Base-by-base conservation (phyloP, 2,888 invertebrate species). In the Ernsta delagoae region DNA sequence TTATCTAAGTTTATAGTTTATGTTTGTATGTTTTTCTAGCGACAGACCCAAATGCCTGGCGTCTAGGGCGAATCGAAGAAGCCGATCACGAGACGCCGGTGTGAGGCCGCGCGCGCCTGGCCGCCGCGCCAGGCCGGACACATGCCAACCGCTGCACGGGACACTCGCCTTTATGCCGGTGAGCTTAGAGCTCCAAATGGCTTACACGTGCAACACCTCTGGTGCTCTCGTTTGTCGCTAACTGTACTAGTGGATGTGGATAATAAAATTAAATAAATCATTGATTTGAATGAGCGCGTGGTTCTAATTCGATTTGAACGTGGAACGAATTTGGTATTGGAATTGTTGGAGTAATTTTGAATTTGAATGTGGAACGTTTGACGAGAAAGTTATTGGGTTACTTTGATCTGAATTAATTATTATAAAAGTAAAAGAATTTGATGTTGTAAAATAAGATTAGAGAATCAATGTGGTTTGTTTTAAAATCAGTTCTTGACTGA, bases 1-100 rank as follows among this genome's bases (percentile, higher is more conserved):
- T 24, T 24, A 24, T 24, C 24, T 24, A 24, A 24, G 24, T 3
- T 24, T 24, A 24, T 24, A 24, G 24, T 24, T 41, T 8, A 8
- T 45, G 3, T 45, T 36, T 50, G 54, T 69, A 48, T 48, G 56
- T 66, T 63, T 64, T 64, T 72, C 11, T 92, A 95, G 96, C 95
- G 75, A 95, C 95, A 73, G 96, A 97, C 90, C 96, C 96, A 70
- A 96, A 97, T 88, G 96, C 96, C 74, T 97, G 96, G 96, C 95
- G 96, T 73, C 94, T 97, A 78, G 96, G 96, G 75, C 94, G 96
- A 82, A 97, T 97, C 90, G 97, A 97, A 88, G 97, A 97, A 92
- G 94, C 96, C 75, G 97, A 97, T 82, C 96, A 96, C 84, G 97
- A 97, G 89, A 97, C 97, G 85, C 96, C 96, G 75, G 97, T 97